Conservation (phyloP, 64 coral and sea anemone genomes). For the Dendronephthya gigantea region DNA sequence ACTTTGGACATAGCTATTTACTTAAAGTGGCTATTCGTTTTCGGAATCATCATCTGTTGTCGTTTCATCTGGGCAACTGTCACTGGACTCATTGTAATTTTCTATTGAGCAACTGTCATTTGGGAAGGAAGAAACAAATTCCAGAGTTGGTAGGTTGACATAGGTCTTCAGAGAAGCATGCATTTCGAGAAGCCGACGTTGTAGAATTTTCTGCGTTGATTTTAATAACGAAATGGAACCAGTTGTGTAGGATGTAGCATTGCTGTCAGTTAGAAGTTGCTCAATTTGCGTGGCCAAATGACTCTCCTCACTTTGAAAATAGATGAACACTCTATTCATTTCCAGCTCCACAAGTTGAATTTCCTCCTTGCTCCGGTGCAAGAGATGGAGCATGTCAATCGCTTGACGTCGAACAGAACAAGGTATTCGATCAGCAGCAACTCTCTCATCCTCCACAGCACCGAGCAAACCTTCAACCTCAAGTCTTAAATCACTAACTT, state of each 20-base stretch:
- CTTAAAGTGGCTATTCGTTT: not conserved
- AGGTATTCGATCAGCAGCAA: not conserved
- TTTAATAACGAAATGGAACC: not conserved
- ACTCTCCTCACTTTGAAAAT: not conserved
- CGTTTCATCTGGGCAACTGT: not conserved
- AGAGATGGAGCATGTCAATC: slow-evolving; percentile 11
- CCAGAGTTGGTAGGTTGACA: not conserved
- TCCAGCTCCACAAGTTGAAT: not conserved
- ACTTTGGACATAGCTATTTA: not conserved
- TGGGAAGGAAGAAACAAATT: not conserved
- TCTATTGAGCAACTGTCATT: not conserved
- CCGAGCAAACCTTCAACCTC: not conserved
- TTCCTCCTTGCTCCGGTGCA: slow-evolving; percentile 7
- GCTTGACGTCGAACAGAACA: slow-evolving; percentile 13
- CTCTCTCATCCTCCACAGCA: not conserved
- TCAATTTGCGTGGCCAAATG: not conserved
- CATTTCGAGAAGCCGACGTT: too few relatives aligned
- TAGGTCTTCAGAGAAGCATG: not conserved
- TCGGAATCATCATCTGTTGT: not conserved
- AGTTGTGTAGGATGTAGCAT: not conserved
- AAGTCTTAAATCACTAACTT: not conserved
- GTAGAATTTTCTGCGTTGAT: too few relatives aligned
- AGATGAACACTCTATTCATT: slow-evolving; percentile 4
- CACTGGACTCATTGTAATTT: not conserved
- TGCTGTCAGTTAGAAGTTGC: not conserved